These are phyloP conservation scores for Lethocerus indicus DNA, from an alignment of 1,140 invertebrate genomes.

Conservation along the genomic window DNA sequence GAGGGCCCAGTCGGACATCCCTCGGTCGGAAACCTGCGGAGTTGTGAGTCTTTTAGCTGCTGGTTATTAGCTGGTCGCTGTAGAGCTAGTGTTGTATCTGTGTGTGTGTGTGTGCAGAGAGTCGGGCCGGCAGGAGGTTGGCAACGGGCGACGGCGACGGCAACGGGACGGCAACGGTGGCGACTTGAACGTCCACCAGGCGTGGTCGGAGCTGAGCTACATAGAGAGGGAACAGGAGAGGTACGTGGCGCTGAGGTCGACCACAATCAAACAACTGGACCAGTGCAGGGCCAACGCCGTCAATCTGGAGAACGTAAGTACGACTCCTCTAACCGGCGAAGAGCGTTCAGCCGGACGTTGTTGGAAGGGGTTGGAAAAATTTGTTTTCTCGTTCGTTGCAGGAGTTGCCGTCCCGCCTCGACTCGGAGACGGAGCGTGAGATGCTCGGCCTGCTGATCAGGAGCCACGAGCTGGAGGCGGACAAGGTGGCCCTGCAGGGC, in stretches of 20 bases:
- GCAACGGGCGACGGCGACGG: too few relatives aligned
- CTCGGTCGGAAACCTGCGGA: too few relatives aligned
- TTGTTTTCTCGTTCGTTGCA: slow-evolving; percentile 21
- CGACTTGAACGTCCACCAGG: slow-evolving; percentile 42
- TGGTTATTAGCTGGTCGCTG: too few relatives aligned
- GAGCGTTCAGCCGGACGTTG: neutral
- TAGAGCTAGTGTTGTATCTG: too few relatives aligned
- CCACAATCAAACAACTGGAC: slow-evolving; percentile 63
- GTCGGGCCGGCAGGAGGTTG: too few relatives aligned
- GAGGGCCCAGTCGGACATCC: too few relatives aligned
- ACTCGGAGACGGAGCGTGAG: slow-evolving; percentile 72
- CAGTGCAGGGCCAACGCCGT: slow-evolving; percentile 52
- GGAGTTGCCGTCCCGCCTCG: slow-evolving; percentile 67
- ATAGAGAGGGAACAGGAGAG: slow-evolving; percentile 72
- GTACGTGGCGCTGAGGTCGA: slow-evolving; percentile 51
- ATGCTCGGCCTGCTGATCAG: slow-evolving; percentile 65
- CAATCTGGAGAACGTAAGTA: slow-evolving; percentile 59
- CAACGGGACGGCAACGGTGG: too few relatives aligned
- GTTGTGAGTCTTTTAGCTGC: too few relatives aligned
- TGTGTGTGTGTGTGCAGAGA: too few relatives aligned
- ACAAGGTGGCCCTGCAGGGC: slow-evolving; percentile 79
- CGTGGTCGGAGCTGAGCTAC: slow-evolving; percentile 41
- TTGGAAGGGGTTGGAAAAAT: too few relatives aligned
- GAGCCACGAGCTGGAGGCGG: slow-evolving; percentile 80
- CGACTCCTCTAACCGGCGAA: neutral